These are phyloP conservation scores for Drosophila mimica DNA, from an alignment of 2,888 invertebrate genomes.

Conservation along the genomic window DNA sequence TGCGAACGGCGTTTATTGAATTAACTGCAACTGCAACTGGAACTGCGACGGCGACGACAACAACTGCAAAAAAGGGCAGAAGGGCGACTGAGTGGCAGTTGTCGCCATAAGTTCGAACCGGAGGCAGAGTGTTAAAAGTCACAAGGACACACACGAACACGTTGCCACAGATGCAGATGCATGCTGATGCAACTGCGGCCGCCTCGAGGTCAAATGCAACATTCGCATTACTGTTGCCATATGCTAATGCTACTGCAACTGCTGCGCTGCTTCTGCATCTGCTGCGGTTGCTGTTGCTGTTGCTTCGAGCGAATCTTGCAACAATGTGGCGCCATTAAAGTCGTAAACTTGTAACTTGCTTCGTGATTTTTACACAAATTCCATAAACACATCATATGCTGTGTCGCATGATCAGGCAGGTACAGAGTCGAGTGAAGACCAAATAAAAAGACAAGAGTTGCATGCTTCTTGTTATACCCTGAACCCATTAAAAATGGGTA, in stretches of 20 bases:
- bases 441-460: neutral
- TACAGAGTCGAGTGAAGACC: conserved; percentile 14
- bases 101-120: conserved; percentile 38
- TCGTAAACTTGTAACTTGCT: conserved; percentile 61
- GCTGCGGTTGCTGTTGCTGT: conserved; percentile 1
- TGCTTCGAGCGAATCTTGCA: conserved; percentile 41
- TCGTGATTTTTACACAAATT: conserved; percentile 70
- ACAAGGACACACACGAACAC: conserved; percentile 72
- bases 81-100: conserved; percentile 56
- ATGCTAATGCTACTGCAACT: conserved; percentile 27
- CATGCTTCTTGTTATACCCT: neutral
- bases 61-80: conserved; percentile 11
- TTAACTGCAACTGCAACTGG: conserved; percentile 41
- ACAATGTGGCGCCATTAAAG: conserved; percentile 69
- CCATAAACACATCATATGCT: conserved; percentile 10
- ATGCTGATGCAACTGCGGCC: conserved; percentile 12
- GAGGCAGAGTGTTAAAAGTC: conserved; percentile 75
- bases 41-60: conserved; percentile 26
- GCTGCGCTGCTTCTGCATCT: neutral
- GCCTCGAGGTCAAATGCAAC: conserved; percentile 57
- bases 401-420: conserved; percentile 31
- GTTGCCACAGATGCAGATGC: conserved; percentile 14
- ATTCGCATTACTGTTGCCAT: conserved; percentile 46
- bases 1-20: conserved; percentile 74
- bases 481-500: neutral